A percentile compares a stretch with the other conserved stretches of the same genome.
These are phyloP conservation scores for Sinodicranocentrus sp. DNA, from an alignment of 2,888 invertebrate genomes.

Conservation along the genomic window DNA sequence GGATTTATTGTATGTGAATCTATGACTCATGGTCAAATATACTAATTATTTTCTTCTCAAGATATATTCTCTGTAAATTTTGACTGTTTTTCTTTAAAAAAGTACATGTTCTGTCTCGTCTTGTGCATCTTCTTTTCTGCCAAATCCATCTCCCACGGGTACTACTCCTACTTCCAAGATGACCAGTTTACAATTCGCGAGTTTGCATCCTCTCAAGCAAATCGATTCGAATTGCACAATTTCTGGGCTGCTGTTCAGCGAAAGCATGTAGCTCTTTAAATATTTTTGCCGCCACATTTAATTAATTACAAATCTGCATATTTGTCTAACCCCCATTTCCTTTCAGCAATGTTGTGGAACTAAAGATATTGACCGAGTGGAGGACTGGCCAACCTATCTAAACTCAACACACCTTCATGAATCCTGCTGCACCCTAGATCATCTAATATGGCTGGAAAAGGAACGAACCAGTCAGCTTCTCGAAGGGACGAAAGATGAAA, in stretches of 20 bases:
- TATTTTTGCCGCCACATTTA: too few species aligned
- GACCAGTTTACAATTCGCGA: neutral
- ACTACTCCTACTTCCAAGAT: slow-evolving; percentile 3
- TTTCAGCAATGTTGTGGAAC: slow-evolving; percentile 48
- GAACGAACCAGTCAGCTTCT: neutral
- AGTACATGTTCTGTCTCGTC: slow-evolving; percentile 52
- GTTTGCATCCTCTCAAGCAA: neutral
- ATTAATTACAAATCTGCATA: too few species aligned
- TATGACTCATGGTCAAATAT: too few species aligned
- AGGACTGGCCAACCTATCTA: slow-evolving; percentile 41
- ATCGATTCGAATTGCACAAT: neutral
- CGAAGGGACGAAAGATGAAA: neutral
- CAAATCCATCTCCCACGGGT: neutral
- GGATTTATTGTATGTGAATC: slow-evolving; percentile 28
- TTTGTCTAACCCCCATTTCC: neutral
- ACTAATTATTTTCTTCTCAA: too few species aligned
- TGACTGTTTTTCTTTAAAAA: slow-evolving; percentile 1
- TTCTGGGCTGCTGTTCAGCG: slow-evolving; percentile 35
- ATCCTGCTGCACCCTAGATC: slow-evolving; percentile 38
- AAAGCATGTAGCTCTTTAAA: neutral
- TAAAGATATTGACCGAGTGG: slow-evolving; percentile 38
- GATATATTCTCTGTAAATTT: too few species aligned
- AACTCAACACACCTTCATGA: slow-evolving; percentile 20
- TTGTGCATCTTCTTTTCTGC: slow-evolving; percentile 25
- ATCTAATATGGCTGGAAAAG: neutral